phyloP scores from a whole-genome alignment of 1,140 invertebrate species.

The Dermatophagoides farinae region DNA sequence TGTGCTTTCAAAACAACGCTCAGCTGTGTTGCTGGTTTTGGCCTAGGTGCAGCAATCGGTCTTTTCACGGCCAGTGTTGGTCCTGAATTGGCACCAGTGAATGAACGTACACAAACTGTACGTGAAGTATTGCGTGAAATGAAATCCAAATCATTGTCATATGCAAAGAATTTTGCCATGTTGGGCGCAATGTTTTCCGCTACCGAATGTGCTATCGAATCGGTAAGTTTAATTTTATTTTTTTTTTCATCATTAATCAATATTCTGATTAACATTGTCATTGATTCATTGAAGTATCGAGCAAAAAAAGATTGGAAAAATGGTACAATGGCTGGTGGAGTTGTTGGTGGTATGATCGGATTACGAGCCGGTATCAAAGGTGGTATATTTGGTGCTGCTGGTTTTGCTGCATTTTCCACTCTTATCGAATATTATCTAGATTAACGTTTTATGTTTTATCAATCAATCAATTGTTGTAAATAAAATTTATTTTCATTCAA shows the following conservation, averaged over 20 bases:
- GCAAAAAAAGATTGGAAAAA: slow-evolving; percentile 91
- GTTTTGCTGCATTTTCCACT: slow-evolving; percentile 87
- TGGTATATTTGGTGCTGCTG: slow-evolving; percentile 67
- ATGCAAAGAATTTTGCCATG: slow-evolving; percentile 93
- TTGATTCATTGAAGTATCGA: slow-evolving; percentile 39
- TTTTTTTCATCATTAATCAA: background rate
- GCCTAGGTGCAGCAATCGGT: slow-evolving; percentile 74
- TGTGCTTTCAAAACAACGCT: slow-evolving; percentile 72
- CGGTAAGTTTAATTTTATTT: slow-evolving; percentile 41
- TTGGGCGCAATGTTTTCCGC: slow-evolving; percentile 78
- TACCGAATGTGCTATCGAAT: slow-evolving; percentile 78
- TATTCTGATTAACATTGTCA: slow-evolving; percentile 6
- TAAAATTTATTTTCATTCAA: background rate
- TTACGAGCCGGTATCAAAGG: slow-evolving; percentile 82
- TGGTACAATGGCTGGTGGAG: slow-evolving; percentile 74
- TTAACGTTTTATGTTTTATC: slow-evolving; percentile 6
- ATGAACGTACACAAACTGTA: slow-evolving; percentile 56
- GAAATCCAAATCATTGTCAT: slow-evolving; percentile 65
- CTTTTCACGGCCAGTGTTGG: slow-evolving; percentile 87
- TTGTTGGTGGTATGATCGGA: slow-evolving; percentile 85
- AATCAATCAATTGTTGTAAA: background rate
- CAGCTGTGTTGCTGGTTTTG: slow-evolving; percentile 76
- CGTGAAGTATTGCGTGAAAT: slow-evolving; percentile 70
- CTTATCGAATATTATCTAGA: slow-evolving; percentile 84
- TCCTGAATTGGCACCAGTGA: slow-evolving; percentile 46